Conservation (phyloP, 1,140 invertebrate species). For the Octopus sinensis region DNA sequence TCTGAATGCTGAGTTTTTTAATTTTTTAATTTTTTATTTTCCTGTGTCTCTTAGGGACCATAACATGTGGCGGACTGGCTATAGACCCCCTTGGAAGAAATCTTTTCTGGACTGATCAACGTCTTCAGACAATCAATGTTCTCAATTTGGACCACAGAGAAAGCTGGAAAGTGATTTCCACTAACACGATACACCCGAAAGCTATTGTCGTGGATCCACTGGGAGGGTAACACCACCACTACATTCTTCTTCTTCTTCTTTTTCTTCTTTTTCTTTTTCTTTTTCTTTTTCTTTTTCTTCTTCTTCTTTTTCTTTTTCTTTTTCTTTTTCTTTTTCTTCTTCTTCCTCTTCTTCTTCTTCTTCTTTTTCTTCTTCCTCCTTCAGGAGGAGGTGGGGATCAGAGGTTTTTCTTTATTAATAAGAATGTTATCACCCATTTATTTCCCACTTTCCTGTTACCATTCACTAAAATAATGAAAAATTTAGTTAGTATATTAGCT, state of each 20-base stretch:
- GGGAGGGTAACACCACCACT: conserved; percentile 47
- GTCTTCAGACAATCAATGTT: conserved; percentile 65
- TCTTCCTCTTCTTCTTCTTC: no score
- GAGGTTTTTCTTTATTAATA: no score
- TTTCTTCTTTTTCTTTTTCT: no score
- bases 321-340: neutral
- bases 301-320: no score
- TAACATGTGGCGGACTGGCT: conserved; percentile 76
- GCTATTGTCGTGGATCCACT: conserved; percentile 89
- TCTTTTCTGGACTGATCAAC: conserved; percentile 78
- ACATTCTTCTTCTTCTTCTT: no score
- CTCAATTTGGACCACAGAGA: conserved; percentile 62
- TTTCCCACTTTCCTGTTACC: no score
- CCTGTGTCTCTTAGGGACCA: conserved; percentile 46
- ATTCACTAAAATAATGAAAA: no score
- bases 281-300: neutral
- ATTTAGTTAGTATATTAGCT: no score
- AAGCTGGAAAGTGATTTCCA: conserved; percentile 65
- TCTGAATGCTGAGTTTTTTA: neutral
- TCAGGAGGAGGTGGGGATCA: no score
- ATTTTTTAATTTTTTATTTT: neutral
- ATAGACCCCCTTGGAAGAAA: conserved; percentile 79
- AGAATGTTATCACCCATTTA: no score
- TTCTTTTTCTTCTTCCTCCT: no score
- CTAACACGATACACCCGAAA: conserved; percentile 88